Conservation (phyloP, 2,113 vertebrate genomes). For the Gnathonemus longibarbis region DNA sequence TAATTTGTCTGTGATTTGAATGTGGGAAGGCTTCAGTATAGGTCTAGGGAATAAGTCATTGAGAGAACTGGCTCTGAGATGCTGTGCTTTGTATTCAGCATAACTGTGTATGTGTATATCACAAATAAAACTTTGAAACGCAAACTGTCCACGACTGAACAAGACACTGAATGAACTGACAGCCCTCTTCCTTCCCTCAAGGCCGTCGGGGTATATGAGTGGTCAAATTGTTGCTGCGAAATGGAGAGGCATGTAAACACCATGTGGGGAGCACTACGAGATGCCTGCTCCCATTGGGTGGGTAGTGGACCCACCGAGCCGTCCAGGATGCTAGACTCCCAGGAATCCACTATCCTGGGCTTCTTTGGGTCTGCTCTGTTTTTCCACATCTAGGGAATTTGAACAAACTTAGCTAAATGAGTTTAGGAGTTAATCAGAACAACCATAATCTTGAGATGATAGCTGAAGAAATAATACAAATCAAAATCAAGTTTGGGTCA, state of each 20-base stretch:
- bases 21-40: conserved; percentile 27
- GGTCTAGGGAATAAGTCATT: conserved; percentile 19
- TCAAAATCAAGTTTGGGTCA: not conserved
- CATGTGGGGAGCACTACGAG: not conserved
- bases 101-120: too few species aligned
- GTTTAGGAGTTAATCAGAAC: not conserved
- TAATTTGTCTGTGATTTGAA: conserved; percentile 41
- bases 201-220: not conserved
- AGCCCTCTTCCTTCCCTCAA: not conserved
- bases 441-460: not conserved
- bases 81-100: too few species aligned
- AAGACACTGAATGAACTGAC: not conserved
- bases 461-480: not conserved
- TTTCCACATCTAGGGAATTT: not conserved
- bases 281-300: not conserved
- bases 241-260: not conserved
- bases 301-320: not conserved
- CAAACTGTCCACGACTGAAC: not conserved
- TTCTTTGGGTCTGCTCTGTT: not conserved
- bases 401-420: not conserved
- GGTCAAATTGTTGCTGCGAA: not conserved
- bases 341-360: not conserved
- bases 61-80: conserved; percentile 39
- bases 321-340: not conserved
- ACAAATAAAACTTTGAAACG: not conserved